Conservation (phyloP, 2,113 vertebrate species). For the Lanius ludovicianus region DNA sequence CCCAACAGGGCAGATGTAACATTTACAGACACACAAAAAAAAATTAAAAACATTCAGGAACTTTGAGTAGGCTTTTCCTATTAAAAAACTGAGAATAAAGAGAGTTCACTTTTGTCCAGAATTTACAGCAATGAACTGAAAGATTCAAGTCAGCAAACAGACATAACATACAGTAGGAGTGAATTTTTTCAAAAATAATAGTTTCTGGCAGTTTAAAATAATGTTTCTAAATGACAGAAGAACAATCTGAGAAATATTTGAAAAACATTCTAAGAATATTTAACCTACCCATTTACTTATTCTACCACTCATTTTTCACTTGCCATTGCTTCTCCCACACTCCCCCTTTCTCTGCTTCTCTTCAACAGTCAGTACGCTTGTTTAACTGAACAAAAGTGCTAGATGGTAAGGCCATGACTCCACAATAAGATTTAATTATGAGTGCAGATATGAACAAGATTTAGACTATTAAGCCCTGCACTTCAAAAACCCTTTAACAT, state of each 20-base stretch:
- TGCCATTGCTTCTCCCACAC: background rate
- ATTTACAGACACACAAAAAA: background rate
- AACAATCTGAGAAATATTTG: background rate
- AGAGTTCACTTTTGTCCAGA: background rate
- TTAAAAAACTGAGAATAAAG: background rate
- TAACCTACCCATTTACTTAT: background rate
- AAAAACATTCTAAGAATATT: conserved; percentile 5
- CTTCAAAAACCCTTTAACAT: conserved; percentile 86
- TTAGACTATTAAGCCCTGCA: conserved; percentile 76
- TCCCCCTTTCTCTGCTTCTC: conserved; percentile 42
- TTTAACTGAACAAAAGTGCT: conserved; percentile 64
- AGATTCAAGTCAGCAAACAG: background rate
- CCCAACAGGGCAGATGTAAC: background rate
- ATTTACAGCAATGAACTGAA: background rate
- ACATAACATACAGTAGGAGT: background rate
- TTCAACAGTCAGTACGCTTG: conserved; percentile 36
- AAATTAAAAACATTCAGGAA: background rate
- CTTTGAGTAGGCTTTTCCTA: background rate
- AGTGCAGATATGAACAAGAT: conserved; percentile 79
- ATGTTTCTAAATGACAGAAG: background rate
- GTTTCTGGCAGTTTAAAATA: background rate
- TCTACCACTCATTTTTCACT: conserved; percentile 36
- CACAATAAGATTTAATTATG: conserved; percentile 80
- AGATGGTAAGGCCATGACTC: conserved; percentile 71
- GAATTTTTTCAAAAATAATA: background rate